Conservation (phyloP, 2,888 invertebrate species). For the Eupsilia transversa region DNA sequence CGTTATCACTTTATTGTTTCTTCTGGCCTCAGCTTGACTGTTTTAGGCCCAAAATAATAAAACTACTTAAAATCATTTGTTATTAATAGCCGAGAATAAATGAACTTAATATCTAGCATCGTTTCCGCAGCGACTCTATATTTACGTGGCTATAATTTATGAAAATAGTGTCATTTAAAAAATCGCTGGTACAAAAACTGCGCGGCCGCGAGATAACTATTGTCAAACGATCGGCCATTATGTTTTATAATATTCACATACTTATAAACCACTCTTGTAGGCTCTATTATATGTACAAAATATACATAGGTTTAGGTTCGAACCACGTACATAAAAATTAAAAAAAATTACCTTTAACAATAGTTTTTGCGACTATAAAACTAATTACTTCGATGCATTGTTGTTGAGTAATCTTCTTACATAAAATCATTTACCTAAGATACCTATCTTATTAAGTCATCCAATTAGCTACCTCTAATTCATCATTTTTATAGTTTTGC, state of each 20-base stretch:
- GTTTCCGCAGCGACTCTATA: conserved; percentile 33
- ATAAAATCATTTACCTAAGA: neutral
- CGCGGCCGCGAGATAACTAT: conserved; percentile 44
- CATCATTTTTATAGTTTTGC: neutral
- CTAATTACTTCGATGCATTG: neutral
- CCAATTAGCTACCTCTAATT: neutral
- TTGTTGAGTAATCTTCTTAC: neutral
- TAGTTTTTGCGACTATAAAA: neutral
- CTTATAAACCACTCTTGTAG: conserved; percentile 6
- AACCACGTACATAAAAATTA: no score
- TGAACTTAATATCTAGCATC: neutral
- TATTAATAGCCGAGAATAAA: neutral
- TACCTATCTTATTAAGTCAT: neutral
- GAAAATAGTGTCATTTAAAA: conserved; percentile 40
- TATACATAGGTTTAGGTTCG: neutral
- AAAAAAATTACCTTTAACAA: conserved; percentile 3
- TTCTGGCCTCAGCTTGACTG: neutral
- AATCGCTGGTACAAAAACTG: conserved; percentile 26
- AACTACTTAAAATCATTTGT: neutral
- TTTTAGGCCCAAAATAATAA: neutral
- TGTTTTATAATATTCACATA: conserved; percentile 23
- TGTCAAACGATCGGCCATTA: conserved; percentile 45
- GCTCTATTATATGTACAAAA: neutral
- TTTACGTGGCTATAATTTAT: conserved; percentile 31
- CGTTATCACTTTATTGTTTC: neutral